phyloP scores from a whole-genome alignment of 2,113 vertebrate species.

The Myocastor coypus region DNA sequence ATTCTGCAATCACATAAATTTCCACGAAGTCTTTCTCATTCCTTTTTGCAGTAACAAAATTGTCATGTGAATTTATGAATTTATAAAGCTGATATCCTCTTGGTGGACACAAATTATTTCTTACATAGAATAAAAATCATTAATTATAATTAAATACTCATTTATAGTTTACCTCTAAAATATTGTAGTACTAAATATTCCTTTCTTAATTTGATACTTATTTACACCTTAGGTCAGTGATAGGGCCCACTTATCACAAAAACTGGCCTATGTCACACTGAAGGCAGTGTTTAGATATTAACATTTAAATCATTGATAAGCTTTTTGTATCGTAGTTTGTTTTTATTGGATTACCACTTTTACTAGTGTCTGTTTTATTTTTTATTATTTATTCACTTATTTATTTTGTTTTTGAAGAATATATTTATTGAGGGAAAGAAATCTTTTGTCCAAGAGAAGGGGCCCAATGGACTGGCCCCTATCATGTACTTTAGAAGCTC shows the following conservation, averaged over 20 bases:
- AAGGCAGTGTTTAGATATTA: neutral
- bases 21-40: neutral
- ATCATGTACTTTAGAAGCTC: neutral
- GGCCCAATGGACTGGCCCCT: neutral
- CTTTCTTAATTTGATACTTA: neutral
- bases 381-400: too few relatives aligned
- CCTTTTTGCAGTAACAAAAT: neutral
- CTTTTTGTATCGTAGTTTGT: neutral
- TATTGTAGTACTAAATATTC: neutral
- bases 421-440: too few relatives aligned
- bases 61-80: neutral
- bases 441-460: too few relatives aligned
- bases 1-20: neutral
- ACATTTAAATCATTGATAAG: neutral
- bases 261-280: too few relatives aligned
- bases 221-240: neutral
- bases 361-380: too few relatives aligned
- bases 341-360: neutral
- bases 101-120: neutral
- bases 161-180: neutral
- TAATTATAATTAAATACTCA: neutral
- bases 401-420: too few relatives aligned
- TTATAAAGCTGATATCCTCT: neutral
- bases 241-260: neutral
- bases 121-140: neutral